Percentiles rank a stretch among this genome's conserved stretches.
phyloP scores from a whole-genome alignment of 2,888 invertebrate species.

The Volucella bombylans region DNA sequence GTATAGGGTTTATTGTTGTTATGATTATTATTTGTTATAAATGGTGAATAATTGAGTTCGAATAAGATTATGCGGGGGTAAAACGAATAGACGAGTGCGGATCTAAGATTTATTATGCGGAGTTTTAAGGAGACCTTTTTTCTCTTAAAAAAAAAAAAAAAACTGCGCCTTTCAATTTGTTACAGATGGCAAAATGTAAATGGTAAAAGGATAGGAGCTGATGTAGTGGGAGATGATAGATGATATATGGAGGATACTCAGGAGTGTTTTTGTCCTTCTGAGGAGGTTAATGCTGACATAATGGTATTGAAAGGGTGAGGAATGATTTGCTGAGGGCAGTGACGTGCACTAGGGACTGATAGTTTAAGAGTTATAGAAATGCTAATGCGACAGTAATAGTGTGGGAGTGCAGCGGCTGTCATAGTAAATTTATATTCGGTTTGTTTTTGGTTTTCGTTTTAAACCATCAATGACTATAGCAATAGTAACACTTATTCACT shows the following conservation, averaged over 20 bases:
- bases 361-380: neutral
- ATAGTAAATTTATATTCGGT: constrained; percentile 41
- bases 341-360: neutral
- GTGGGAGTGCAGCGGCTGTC: constrained; percentile 28
- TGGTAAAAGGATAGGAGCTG: constrained; percentile 29
- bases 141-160: neutral
- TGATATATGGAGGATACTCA: constrained; percentile 53
- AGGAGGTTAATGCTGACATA: constrained; percentile 70
- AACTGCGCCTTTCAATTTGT: constrained; percentile 66
- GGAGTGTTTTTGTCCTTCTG: constrained; percentile 55
- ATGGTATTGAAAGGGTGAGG: constrained; percentile 39
- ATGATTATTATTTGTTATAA: constrained; percentile 71
- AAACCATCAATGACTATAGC: neutral
- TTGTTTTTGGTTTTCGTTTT: neutral
- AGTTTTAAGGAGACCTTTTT: constrained; percentile 42
- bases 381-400: constrained; percentile 1
- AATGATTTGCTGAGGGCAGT: constrained; percentile 40
- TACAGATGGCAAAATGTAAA: constrained; percentile 66
- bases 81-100: constrained; percentile 2
- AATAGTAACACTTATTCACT: neutral
- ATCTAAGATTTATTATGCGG: constrained; percentile 62
- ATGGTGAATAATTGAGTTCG: constrained; percentile 67
- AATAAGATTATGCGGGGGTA: constrained; percentile 24
- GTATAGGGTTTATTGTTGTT: constrained; percentile 54
- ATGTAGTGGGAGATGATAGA: constrained; percentile 37